These are phyloP conservation scores for Cyaniris semiargus DNA, from an alignment of 2,888 invertebrate species.

Conservation along the genomic window DNA sequence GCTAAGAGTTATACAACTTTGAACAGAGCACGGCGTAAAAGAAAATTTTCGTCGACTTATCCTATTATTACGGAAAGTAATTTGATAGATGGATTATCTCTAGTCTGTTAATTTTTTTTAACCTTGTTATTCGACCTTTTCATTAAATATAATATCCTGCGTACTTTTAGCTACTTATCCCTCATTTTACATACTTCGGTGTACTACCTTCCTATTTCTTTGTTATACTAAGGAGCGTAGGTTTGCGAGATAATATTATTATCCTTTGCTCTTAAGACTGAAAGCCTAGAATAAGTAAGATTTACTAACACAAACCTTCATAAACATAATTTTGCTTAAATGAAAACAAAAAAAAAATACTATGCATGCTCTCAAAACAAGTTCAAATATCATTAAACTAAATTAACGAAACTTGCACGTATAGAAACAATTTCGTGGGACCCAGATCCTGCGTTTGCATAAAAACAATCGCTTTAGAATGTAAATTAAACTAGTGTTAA, in stretches of 20 bases:
- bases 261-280: not conserved
- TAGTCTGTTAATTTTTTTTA: constrained; percentile 2
- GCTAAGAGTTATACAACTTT: not conserved
- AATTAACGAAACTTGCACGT: not conserved
- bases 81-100: constrained; percentile 16
- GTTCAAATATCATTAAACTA: constrained; percentile 2
- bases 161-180: not conserved
- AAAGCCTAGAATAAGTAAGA: not conserved
- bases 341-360: not conserved
- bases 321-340: not conserved
- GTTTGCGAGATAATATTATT: not conserved
- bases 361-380: not conserved
- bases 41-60: not conserved
- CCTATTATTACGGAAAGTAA: constrained; percentile 7
- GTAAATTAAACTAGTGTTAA: constrained; percentile 31
- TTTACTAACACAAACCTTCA: not conserved
- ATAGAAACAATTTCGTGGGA: not conserved
- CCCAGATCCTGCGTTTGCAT: constrained; percentile 1
- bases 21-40: not conserved
- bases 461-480: constrained; percentile 17
- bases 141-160: not conserved
- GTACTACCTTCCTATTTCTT: not conserved
- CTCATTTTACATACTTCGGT: not conserved
- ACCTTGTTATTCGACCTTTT: constrained; percentile 3
- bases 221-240: not conserved